Evolutionary conservation across 1,140 invertebrate species (phyloP), one percentile per base, ranked within the genome.

Genomic region (Heliconius hermathena): DNA sequence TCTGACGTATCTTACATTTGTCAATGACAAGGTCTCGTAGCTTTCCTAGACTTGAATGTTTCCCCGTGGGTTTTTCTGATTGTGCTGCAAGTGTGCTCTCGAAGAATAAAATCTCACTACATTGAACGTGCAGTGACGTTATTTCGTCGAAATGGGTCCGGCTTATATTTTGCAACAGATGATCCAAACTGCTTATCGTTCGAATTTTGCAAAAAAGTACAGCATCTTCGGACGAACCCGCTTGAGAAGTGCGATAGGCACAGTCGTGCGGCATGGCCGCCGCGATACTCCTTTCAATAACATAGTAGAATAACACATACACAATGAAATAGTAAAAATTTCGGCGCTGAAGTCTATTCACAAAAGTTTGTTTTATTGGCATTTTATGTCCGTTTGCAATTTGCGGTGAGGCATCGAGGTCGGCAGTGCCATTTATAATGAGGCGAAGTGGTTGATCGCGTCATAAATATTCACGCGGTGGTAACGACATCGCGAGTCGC

Each of bases 41-140:
- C 73, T 96, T 93, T 20, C 87, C 87, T 36, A 93, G 84, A 79
- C 87, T 91, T 16, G 95, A 85, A 82, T 93, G 83, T 95, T 92
- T 93, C 60, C 86, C 87, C 8, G 89, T 74, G 2, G 82, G 76
- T 80, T 90, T 89, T 29, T 92, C 90, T 1, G 91, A 80, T 33
- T 92, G 90, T 73, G 91, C 88, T 57, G 86, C 87, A 29, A 97
- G 91, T 74, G 96, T 96, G 88, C 96, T 97, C 92, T 98, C 97
- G 91, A 97, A 97, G 92, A 97, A 97, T 66, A 97, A 92, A 78
- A 97, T 96, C 91, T 98, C 97, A 92, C 96, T 97, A 91, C 97
- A 98, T 89, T 97, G 96, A 60, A 98, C 95, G 83, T 95, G 95
- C 73, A 98, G 91, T 18, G 96, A 96, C 74, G 95, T 95, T 36